These are phyloP conservation scores for Drosophila niveifrons DNA, from an alignment of 2,888 invertebrate species.

Conservation along the genomic window DNA sequence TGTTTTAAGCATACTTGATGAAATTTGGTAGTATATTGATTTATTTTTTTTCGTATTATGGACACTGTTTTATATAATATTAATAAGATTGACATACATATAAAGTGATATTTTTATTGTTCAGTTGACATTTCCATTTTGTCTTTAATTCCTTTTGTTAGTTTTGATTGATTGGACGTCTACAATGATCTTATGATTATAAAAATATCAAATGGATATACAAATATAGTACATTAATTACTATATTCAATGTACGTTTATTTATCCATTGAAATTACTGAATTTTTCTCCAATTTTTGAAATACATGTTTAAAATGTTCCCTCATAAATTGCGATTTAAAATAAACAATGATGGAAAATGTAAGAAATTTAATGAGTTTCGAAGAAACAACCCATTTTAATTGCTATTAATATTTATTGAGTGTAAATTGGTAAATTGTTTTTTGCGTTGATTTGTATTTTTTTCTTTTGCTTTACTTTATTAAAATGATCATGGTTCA, in stretches of 20 bases:
- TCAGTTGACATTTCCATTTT: background rate
- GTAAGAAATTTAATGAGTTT: no score
- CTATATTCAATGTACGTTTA: background rate
- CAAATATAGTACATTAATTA: background rate
- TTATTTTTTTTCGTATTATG: background rate
- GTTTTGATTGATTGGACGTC: background rate
- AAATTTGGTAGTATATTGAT: background rate
- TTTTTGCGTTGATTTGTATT: slow-evolving; percentile 27
- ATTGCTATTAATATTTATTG: no score
- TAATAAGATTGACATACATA: background rate
- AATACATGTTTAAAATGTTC: no score
- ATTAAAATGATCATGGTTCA: background rate
- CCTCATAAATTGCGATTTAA: no score
- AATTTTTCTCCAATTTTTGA: no score
- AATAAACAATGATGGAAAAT: no score
- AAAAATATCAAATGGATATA: background rate
- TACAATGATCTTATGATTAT: background rate
- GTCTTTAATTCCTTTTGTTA: background rate
- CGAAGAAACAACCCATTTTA: no score
- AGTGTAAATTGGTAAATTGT: slow-evolving; percentile 18
- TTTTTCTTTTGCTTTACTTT: slow-evolving; percentile 8
- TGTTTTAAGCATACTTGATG: background rate
- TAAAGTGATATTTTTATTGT: background rate
- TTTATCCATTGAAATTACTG: background rate
- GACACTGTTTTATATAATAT: background rate